Evolutionary conservation across 2,888 invertebrate species (phyloP).

Genomic region (Polymixis lichenea): DNA sequence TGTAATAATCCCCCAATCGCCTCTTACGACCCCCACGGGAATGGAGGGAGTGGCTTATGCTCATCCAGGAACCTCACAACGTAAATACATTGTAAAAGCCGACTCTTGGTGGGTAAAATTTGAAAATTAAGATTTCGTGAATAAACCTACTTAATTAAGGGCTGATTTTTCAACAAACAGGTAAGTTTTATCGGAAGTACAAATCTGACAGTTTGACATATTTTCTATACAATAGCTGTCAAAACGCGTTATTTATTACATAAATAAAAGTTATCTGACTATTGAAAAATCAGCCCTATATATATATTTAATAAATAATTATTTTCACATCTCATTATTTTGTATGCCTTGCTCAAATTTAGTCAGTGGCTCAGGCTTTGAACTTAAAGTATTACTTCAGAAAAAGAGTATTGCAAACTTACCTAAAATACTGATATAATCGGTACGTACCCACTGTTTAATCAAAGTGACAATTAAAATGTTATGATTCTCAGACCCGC

Average conservation of each 20-base stretch:
- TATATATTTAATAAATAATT: background rate
- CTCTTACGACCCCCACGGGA: constrained; percentile 42
- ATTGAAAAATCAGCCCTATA: too few species aligned
- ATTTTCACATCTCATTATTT: background rate
- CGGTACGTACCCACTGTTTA: too few species aligned
- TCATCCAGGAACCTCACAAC: constrained; percentile 32
- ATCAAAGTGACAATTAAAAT: too few species aligned
- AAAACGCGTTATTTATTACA: too few species aligned
- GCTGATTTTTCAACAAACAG: too few species aligned
- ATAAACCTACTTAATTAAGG: background rate
- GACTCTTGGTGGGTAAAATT: constrained; percentile 17
- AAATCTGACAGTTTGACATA: too few species aligned
- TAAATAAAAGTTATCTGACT: too few species aligned
- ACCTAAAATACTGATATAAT: background rate
- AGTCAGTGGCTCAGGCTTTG: background rate
- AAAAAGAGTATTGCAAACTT: background rate
- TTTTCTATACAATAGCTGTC: too few species aligned
- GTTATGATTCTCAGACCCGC: background rate
- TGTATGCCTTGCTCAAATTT: background rate
- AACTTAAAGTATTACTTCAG: too few species aligned
- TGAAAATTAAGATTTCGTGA: constrained; percentile 9
- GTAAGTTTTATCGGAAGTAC: too few species aligned
- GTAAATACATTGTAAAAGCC: constrained; percentile 19
- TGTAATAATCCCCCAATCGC: constrained; percentile 48
- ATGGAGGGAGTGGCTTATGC: constrained; percentile 36